A percentile compares a stretch with the other conserved stretches of the same genome.
Evolutionary conservation across 2,888 invertebrate species (phyloP).

Genomic region (Ornithoptera alexandrae): DNA sequence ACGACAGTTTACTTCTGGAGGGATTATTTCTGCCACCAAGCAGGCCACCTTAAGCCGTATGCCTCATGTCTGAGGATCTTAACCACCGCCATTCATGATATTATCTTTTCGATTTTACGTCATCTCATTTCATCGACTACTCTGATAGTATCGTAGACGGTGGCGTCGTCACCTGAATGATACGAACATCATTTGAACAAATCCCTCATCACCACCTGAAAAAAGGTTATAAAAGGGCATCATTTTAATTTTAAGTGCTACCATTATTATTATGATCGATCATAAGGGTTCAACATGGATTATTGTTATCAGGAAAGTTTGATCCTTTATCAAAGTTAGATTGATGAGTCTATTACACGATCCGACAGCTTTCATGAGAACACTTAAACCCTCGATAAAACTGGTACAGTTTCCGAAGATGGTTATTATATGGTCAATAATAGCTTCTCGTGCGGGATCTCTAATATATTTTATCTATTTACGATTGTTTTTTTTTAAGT

Average conservation of each 20-base stretch:
- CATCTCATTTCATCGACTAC: too few relatives aligned
- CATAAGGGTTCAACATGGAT: background rate
- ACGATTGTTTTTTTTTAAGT: background rate
- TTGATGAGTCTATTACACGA: constrained; percentile 10
- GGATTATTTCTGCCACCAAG: too few relatives aligned
- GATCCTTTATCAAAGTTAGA: constrained; percentile 1
- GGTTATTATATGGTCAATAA: background rate
- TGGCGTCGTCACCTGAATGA: too few relatives aligned
- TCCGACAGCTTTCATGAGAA: background rate
- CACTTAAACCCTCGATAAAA: constrained; percentile 2
- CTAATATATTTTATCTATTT: background rate
- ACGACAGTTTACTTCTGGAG: too few relatives aligned
- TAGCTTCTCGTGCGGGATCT: background rate
- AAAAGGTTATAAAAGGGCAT: background rate
- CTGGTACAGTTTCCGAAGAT: background rate
- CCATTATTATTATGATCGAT: background rate
- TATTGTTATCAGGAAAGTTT: background rate
- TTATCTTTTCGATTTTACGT: too few relatives aligned
- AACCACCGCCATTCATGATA: too few relatives aligned
- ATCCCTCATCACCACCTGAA: background rate
- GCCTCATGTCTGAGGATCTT: too few relatives aligned
- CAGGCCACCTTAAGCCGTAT: too few relatives aligned
- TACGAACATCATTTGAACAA: background rate
- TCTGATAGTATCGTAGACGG: too few relatives aligned
- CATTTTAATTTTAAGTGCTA: background rate